Evolutionary conservation across 2,113 vertebrate species (phyloP).

Genomic region (Patagioenas fasciata): DNA sequence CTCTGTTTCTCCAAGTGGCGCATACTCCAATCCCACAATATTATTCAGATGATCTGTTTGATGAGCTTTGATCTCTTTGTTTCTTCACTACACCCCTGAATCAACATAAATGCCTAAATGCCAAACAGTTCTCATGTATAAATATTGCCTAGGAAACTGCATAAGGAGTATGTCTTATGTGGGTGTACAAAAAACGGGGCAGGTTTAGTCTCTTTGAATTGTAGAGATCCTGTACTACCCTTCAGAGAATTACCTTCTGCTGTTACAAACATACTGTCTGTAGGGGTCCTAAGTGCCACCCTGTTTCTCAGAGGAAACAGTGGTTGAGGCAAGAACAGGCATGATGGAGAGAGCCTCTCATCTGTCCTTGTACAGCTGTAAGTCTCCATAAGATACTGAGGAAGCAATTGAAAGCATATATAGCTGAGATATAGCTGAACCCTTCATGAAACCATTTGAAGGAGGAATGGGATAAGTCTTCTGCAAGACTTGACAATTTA

Average conservation of each 20-base stretch:
- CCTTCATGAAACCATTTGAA: not conserved
- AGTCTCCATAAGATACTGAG: not conserved
- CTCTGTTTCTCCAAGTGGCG: not conserved
- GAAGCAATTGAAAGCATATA: not conserved
- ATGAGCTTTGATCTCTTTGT: not conserved
- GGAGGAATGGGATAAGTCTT: not conserved
- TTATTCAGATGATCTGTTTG: not conserved
- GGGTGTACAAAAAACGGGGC: not conserved
- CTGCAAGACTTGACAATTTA: not conserved
- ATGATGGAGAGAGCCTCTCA: not conserved
- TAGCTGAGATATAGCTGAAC: not conserved
- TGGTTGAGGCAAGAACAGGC: not conserved
- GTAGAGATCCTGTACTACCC: not conserved
- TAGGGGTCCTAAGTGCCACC: not conserved
- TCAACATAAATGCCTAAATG: not conserved
- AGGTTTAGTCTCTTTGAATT: not conserved
- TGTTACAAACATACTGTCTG: not conserved
- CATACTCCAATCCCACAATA: not conserved
- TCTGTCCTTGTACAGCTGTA: not conserved
- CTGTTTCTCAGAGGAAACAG: not conserved
- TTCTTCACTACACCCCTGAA: not conserved
- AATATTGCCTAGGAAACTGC: not conserved
- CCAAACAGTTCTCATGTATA: not conserved
- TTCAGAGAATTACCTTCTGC: not conserved
- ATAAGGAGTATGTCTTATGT: not conserved